These are phyloP conservation scores for Brachionus rubens DNA, from an alignment of 1,140 invertebrate species.

Conservation along the genomic window DNA sequence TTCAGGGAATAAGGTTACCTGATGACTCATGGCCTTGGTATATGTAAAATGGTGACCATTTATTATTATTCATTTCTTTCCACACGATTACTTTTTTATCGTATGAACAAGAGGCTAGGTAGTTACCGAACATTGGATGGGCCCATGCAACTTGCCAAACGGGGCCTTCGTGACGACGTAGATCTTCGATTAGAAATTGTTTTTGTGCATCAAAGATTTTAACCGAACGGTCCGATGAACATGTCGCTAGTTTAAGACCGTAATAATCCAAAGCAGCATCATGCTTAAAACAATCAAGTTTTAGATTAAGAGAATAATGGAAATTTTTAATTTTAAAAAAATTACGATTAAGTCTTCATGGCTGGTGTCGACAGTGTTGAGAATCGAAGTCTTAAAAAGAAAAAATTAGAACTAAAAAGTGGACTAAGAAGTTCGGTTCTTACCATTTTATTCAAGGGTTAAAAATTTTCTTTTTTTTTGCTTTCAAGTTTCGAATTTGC, in stretches of 20 bases:
- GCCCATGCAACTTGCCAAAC: constrained; percentile 98
- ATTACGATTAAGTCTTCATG: constrained; percentile 95
- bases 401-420: no score
- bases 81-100: constrained; percentile 89
- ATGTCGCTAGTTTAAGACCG: constrained; percentile 89
- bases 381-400: constrained; percentile 39
- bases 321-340: constrained; percentile 51
- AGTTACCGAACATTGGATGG: constrained; percentile 88
- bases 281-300: constrained; percentile 65
- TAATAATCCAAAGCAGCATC: constrained; percentile 98
- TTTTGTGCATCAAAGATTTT: constrained; percentile 94
- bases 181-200: constrained; percentile 79
- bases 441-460: no score
- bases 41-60: constrained; percentile 15
- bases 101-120: constrained; percentile 92
- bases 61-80: constrained; percentile 73
- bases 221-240: constrained; percentile 92
- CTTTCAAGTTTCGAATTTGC: no score
- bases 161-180: constrained; percentile 88
- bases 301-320: not conserved
- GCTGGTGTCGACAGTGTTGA: constrained; percentile 78
- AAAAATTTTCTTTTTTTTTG: no score
- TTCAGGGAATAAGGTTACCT: no score
- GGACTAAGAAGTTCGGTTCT: no score
- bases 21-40: constrained; percentile 43